These are phyloP conservation scores for Ceratosolen solmsi DNA, from an alignment of 1,140 invertebrate genomes.

Conservation along the genomic window DNA sequence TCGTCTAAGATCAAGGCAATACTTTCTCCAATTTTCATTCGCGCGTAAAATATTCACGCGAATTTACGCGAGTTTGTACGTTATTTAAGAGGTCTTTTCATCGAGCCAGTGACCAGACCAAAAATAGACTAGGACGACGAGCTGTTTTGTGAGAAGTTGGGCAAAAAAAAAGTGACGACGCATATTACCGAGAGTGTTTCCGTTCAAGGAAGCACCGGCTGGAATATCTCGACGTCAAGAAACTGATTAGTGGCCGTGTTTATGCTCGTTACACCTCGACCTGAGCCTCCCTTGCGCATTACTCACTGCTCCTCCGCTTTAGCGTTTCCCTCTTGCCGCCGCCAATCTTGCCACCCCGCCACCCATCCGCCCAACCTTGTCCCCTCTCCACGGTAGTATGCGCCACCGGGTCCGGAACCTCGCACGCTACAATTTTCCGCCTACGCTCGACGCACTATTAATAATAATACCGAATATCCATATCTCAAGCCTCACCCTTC, in stretches of 20 bases:
- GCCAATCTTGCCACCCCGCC: not conserved
- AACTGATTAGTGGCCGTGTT: conserved; percentile 54
- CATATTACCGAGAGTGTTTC: conserved; percentile 21
- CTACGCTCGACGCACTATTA: conserved; percentile 28
- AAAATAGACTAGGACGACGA: not conserved
- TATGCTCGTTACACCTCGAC: conserved; percentile 54
- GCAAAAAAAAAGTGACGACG: conserved; percentile 16
- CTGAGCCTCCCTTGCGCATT: conserved; percentile 39
- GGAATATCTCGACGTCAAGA: conserved; percentile 37
- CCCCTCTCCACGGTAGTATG: not conserved
- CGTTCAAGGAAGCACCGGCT: conserved; percentile 10
- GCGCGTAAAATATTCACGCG: too few species aligned
- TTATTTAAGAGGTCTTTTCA: too few species aligned
- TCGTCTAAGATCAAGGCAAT: too few species aligned
- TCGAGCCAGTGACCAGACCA: not conserved
- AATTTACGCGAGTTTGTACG: too few species aligned
- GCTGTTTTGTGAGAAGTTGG: too few species aligned
- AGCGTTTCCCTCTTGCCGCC: not conserved
- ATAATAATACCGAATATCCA: conserved; percentile 40
- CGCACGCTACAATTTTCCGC: conserved; percentile 2
- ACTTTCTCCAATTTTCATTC: too few species aligned
- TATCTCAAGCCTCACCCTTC: conserved; percentile 10
- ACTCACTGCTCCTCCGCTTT: conserved; percentile 48
- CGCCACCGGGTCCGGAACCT: not conserved
- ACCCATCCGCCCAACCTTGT: not conserved